Percentiles rank a stretch among this genome's conserved stretches.
Conservation (phyloP, 2,888 invertebrate genomes). For the Drosophila meridionalis region DNA sequence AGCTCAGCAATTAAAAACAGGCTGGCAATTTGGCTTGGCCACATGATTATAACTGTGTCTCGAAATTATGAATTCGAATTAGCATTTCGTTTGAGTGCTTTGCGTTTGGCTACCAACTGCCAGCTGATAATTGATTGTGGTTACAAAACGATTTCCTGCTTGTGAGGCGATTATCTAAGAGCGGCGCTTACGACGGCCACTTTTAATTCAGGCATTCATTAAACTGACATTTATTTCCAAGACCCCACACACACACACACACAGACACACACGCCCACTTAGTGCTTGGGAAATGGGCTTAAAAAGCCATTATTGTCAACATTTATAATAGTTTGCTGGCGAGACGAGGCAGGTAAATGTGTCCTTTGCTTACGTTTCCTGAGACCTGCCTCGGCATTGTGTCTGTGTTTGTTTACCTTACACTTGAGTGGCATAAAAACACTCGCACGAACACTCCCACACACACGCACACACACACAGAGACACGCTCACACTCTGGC, state of each 20-base stretch:
- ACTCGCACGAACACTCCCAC: conserved; percentile 45
- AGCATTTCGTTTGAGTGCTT: conserved; percentile 1
- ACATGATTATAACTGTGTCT: conserved; percentile 16
- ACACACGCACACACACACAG: conserved; percentile 6
- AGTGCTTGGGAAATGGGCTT: conserved; percentile 70
- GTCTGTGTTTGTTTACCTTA: conserved; percentile 75
- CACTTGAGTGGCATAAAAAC: conserved; percentile 74
- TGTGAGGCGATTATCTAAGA: conserved; percentile 46
- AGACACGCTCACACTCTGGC: conserved; percentile 1
- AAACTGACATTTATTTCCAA: conserved; percentile 75
- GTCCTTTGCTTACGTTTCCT: conserved; percentile 38
- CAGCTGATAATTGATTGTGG: conserved; percentile 41
- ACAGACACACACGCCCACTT: conserved; percentile 17
- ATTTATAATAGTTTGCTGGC: conserved; percentile 77
- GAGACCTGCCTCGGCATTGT: conserved; percentile 31
- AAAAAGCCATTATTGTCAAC: conserved; percentile 81
- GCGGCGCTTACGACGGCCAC: conserved; percentile 14
- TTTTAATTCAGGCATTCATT: conserved; percentile 70
- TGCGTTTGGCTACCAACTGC: conserved; percentile 12
- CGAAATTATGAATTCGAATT: conserved; percentile 13
- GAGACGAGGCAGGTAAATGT: conserved; percentile 40
- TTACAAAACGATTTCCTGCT: conserved; percentile 50
- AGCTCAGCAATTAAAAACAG: conserved; percentile 70
- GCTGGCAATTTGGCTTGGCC: conserved; percentile 41
- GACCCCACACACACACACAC: conserved; percentile 8